Base-by-base conservation (phyloP, 2,888 invertebrate species). In the Agriopis leucophaearia region DNA sequence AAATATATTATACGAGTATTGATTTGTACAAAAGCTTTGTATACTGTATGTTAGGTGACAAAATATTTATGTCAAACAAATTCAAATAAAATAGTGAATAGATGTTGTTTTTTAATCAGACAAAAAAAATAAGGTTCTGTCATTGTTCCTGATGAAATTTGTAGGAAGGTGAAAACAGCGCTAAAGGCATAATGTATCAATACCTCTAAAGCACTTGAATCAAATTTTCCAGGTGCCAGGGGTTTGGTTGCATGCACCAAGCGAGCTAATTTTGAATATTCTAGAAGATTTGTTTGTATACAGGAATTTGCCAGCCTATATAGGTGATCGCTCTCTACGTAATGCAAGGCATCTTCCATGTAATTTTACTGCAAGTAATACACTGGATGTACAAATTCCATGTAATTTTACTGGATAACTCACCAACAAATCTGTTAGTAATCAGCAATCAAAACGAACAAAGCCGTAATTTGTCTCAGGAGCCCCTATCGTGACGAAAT, bases 11-110 rank as follows among this genome's bases (percentile, higher is more conserved):
- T 42, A 54, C 40, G 4, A 27, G 27, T 60, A 58, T 67, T 36
- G 66, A 63, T 74, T 70, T 87, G 84, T 84, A 82, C 78, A 84
- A 83, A 82, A 13, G 87, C 87, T 87, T 87, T 85, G 80, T 86
- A 68, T 64, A 85, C 79, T 82, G 74, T 83, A 80, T 82, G 81
- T 83, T 84, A 75, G 75, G 69, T 59, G 52, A 72, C 62, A 65
- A 42, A 69, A 74, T 64, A 72, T 81, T 77, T 74, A 81, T 76
- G 78, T 79, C 77, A 72, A 72, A 76, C 65, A 72, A 76, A 78
- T 77, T 75, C 76, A 74, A 78, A 76, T 84, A 78, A 84, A 83
- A 72, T 72, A 84, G 81, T 81, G 80, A 71, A 70, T 65, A 58
- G 45, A 62, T 61, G 44, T 52, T 56, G 2, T 58, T 48, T 38